phyloP scores from a whole-genome alignment of 1,140 invertebrate species.

The Lepidostoma basale region DNA sequence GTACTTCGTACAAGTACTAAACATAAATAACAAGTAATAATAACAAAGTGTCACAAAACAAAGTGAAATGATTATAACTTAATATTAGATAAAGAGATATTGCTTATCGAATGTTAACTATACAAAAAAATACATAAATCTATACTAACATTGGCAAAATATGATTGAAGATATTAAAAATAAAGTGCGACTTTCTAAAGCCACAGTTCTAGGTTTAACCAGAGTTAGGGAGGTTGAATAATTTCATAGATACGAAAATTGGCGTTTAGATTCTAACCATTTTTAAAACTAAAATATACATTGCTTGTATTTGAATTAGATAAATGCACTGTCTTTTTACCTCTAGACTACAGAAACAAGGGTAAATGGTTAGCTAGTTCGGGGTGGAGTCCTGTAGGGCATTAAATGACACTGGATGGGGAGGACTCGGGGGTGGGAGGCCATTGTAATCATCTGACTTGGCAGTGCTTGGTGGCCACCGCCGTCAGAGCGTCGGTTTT shows the following conservation, averaged over 20 bases:
- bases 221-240: constrained; percentile 11
- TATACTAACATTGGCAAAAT: constrained; percentile 14
- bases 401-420: not conserved
- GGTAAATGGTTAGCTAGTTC: constrained; percentile 9
- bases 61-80: constrained; percentile 11
- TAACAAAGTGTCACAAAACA: constrained; percentile 12
- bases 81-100: constrained; percentile 2
- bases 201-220: constrained; percentile 3
- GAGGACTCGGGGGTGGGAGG: constrained; percentile 40
- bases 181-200: not conserved
- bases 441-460: constrained; percentile 80
- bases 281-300: constrained; percentile 2
- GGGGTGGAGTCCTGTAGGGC: not conserved
- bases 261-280: constrained; percentile 15
- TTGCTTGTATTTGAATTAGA: constrained; percentile 11
- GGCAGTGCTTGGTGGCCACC: constrained; percentile 71
- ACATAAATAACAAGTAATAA: not conserved
- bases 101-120: not conserved
- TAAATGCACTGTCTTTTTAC: not conserved
- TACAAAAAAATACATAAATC: constrained; percentile 7
- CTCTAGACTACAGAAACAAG: not conserved
- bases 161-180: constrained; percentile 7
- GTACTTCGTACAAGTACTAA: constrained; percentile 9
- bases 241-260: too few species aligned
- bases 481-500: constrained; percentile 48